Base-by-base conservation (phyloP, 2,888 invertebrate genomes). In the Gryllus longicercus region DNA sequence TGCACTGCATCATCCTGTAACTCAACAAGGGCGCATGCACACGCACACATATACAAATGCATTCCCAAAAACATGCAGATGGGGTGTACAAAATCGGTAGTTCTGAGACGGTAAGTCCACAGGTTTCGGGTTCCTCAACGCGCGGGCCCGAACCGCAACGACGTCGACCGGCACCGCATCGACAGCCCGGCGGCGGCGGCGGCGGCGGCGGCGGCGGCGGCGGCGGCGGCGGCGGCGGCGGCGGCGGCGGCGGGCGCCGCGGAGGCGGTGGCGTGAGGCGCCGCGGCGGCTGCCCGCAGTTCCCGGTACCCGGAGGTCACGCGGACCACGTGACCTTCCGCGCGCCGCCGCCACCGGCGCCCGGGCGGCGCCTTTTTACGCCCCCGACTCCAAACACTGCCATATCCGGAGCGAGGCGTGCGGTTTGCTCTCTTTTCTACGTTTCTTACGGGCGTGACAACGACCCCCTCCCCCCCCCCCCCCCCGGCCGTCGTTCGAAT, bases 271-370 rank as follows among this genome's bases (percentile, higher is more conserved):
- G 63, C 63, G 63, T 63, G 63, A 63, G 63, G 63, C 63, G 63
- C 63, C 63, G n/a, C 63, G 63, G n/a, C 63, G 63, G 63, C 63
- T 63, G 63, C 63, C 63, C 63, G 63, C 63, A 63, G 63, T 63
- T 63, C 63, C 63, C 63, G 8, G 63, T 63, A 63, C 63, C n/a
- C 63, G 63, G 63, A 63, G 63, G 63, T 63, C 63, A 63, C 63
- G 63, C 63, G 63, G 63, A 63, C 63, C 63, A 63, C 63, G 63
- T 63, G 63, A 63, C 63, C n/a, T n/a, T 14, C 14, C 63, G 63
- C 63, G 38, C 63, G 63, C 63, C 38, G 8, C 16, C 63, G 63
- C 16, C 38, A 38, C 16, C 63, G 63, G 63, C 63, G 63, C 63
- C 63, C 63, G 63, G n/a, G 11, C n/a, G 63, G 63, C 63, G 63